Conservation (phyloP, 2,888 invertebrate species). For the Lithosia quadra region DNA sequence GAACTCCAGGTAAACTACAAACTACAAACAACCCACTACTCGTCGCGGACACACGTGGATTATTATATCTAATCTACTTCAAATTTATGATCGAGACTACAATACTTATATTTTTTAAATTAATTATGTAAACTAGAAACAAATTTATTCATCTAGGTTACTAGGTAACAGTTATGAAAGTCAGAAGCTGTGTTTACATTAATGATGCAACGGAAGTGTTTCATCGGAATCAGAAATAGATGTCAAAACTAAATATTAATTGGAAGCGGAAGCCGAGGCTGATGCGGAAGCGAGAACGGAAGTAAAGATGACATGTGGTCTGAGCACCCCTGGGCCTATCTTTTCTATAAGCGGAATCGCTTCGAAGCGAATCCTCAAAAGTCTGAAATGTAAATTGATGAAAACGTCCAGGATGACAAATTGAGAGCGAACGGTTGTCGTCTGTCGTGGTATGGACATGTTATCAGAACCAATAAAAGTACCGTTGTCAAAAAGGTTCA, state of each 20-base stretch:
- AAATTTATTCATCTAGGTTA: background rate
- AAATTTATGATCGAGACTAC: background rate
- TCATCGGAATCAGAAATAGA: background rate
- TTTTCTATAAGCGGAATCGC: too few species aligned
- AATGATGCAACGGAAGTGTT: background rate
- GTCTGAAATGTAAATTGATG: too few species aligned
- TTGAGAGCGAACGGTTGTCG: too few species aligned
- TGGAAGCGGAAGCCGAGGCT: background rate
- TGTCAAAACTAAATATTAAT: background rate
- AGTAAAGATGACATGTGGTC: too few species aligned
- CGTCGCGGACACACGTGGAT: background rate
- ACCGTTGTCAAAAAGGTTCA: too few species aligned
- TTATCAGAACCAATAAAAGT: too few species aligned
- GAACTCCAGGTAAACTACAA: background rate
- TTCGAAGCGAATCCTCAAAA: too few species aligned
- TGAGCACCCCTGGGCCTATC: background rate
- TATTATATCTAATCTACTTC: background rate
- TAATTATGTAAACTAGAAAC: slow-evolving; percentile 4
- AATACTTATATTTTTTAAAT: background rate
- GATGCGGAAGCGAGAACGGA: background rate
- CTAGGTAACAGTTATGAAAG: slow-evolving; percentile 4
- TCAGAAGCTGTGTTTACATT: background rate
- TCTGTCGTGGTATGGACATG: too few species aligned
- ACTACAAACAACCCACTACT: background rate
- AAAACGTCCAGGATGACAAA: too few species aligned